phyloP scores from a whole-genome alignment of 2,888 invertebrate genomes.

The Lepidochitona cinerea region DNA sequence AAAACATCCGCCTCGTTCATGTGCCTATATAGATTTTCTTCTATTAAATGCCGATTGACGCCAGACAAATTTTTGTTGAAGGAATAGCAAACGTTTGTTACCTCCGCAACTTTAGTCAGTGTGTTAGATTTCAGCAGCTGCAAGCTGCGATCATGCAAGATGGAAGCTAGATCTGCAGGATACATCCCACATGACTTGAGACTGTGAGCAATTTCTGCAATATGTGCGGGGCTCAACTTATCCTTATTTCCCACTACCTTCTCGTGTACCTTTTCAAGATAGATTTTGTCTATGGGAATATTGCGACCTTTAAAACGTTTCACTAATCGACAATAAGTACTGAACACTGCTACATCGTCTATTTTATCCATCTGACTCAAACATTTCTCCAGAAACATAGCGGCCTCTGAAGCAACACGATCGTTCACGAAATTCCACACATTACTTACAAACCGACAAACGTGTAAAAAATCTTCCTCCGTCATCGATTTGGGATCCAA shows the following conservation, averaged over 20 bases:
- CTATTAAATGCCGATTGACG: constrained; percentile 10
- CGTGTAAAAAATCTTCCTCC: not conserved
- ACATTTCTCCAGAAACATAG: not conserved
- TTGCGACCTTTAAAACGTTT: not conserved
- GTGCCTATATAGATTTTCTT: constrained; percentile 5
- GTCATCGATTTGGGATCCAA: not conserved
- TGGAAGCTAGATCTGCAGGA: not conserved
- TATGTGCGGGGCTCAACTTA: constrained; percentile 13
- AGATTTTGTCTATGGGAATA: not conserved
- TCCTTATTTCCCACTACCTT: not conserved
- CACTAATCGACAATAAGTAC: not conserved
- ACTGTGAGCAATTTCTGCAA: constrained; percentile 24
- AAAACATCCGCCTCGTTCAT: constrained; percentile 36
- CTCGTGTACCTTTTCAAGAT: not conserved
- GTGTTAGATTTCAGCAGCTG: constrained; percentile 6
- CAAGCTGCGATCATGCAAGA: constrained; percentile 15
- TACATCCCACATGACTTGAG: constrained; percentile 17
- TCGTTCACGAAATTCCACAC: not conserved
- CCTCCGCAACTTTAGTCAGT: constrained; percentile 13
- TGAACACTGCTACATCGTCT: not conserved
- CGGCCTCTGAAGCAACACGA: no score
- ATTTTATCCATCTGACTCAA: not conserved
- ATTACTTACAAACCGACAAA: not conserved
- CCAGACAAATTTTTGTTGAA: constrained; percentile 12
- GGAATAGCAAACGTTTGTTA: constrained; percentile 20